Evolutionary conservation across 2,113 vertebrate species (phyloP).

Genomic region (Actenoides hombroni): DNA sequence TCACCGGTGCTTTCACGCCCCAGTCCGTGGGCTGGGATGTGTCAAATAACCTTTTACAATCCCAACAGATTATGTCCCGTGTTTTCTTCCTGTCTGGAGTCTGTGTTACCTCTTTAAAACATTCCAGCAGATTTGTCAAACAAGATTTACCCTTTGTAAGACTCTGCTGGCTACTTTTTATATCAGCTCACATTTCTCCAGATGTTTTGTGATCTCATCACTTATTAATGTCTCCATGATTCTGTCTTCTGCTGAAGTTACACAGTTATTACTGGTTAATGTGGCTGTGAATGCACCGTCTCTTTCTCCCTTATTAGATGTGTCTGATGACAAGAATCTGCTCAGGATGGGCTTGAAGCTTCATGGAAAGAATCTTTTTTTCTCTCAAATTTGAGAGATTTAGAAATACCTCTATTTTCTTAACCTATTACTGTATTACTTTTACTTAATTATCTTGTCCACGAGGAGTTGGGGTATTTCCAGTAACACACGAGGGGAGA

Average conservation of each 20-base stretch:
- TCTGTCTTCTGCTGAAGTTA: conserved; percentile 51
- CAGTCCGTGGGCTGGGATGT: conserved; percentile 20
- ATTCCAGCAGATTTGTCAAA: conserved; percentile 40
- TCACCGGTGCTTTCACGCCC: neutral
- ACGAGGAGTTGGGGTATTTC: neutral
- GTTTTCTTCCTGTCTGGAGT: conserved; percentile 55
- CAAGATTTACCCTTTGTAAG: conserved; percentile 43
- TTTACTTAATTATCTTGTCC: neutral
- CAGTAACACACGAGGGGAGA: neutral
- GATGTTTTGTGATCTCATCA: conserved; percentile 58
- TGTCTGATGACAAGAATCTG: neutral
- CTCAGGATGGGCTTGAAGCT: neutral
- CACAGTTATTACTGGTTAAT: conserved; percentile 52
- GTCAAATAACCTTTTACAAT: conserved; percentile 56
- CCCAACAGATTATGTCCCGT: conserved; percentile 31
- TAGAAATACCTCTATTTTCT: neutral
- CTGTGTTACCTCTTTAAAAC: conserved; percentile 50
- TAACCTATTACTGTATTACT: neutral
- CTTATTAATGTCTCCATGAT: conserved; percentile 50
- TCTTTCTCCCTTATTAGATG: neutral
- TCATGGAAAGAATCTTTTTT: neutral
- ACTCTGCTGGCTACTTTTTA: conserved; percentile 50
- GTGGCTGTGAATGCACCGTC: neutral
- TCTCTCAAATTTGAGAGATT: neutral
- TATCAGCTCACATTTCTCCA: conserved; percentile 58